Conservation (phyloP, 2,888 invertebrate genomes). For the Stramonita haemastoma region DNA sequence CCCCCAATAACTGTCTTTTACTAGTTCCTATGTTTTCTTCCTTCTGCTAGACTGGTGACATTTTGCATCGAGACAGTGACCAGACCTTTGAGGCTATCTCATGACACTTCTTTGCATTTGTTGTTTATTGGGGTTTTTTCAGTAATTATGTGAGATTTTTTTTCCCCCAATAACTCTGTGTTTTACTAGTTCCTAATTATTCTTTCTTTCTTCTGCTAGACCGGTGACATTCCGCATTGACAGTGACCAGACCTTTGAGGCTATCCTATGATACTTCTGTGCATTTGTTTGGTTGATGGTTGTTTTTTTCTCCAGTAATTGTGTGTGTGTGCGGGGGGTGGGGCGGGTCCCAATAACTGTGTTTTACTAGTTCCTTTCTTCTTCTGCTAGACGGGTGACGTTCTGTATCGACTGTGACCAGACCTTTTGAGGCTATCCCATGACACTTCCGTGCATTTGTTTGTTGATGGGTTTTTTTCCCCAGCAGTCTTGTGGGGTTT, state of each 20-base stretch:
- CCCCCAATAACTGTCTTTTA: neutral
- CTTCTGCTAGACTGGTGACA: slow-evolving; percentile 83
- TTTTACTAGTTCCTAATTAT: neutral
- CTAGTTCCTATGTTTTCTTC: neutral
- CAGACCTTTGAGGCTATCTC: slow-evolving; percentile 87
- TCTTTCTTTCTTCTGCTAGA: slow-evolving; percentile 76
- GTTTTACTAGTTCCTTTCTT: too few species aligned
- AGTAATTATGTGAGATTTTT: neutral
- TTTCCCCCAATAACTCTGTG: neutral
- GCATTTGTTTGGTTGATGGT: too few species aligned
- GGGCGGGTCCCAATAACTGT: too few species aligned
- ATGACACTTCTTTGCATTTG: too few species aligned
- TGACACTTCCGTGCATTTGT: too few species aligned
- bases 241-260: slow-evolving; percentile 86
- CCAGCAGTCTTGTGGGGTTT: neutral
- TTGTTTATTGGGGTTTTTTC: too few species aligned
- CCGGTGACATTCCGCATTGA: slow-evolving; percentile 87
- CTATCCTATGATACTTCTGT: slow-evolving; percentile 80
- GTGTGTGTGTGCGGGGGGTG: too few species aligned
- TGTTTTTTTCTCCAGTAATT: too few species aligned
- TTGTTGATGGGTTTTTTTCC: too few species aligned
- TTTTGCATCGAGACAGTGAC: slow-evolving; percentile 86
- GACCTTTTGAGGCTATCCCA: too few species aligned
- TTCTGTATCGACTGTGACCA: too few species aligned
- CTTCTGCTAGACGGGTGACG: too few species aligned